phyloP scores from a whole-genome alignment of 2,113 vertebrate genomes.

The Catharus fuscescens region DNA sequence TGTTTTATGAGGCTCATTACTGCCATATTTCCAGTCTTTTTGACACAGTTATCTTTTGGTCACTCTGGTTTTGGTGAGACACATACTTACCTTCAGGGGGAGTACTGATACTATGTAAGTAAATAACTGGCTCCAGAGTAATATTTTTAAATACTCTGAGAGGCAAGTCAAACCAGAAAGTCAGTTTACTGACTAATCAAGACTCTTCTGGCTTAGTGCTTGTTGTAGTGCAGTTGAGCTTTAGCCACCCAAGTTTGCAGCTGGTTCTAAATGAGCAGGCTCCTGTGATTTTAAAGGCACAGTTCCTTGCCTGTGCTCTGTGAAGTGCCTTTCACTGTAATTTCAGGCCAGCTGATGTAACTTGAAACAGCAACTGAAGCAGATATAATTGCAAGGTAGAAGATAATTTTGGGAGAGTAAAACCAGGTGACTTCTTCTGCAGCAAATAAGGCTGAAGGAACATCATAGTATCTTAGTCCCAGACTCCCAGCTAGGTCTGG shows the following conservation, averaged over 20 bases:
- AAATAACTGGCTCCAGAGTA: not conserved
- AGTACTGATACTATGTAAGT: not conserved
- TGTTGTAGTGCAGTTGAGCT: not conserved
- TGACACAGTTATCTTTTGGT: not conserved
- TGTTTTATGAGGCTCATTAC: not conserved
- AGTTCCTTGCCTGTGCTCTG: not conserved
- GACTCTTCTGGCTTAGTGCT: not conserved
- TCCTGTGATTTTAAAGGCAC: not conserved
- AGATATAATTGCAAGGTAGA: not conserved
- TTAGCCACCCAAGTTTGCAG: not conserved
- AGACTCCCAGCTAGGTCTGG: not conserved
- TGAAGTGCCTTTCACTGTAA: not conserved
- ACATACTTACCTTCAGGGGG: not conserved
- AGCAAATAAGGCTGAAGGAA: not conserved
- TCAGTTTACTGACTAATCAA: not conserved
- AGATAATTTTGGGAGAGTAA: not conserved
- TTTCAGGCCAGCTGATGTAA: not conserved
- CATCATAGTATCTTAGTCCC: not conserved
- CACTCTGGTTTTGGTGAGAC: not conserved
- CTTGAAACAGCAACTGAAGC: not conserved
- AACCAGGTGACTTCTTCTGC: not conserved
- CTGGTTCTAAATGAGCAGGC: not conserved
- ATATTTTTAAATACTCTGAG: not conserved
- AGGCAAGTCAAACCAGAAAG: not conserved
- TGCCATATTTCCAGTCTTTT: not conserved